A percentile compares a stretch with the other conserved stretches of the same genome.
Evolutionary conservation across 2,888 invertebrate species (phyloP).

Genomic region (Cactoblastis cactorum): DNA sequence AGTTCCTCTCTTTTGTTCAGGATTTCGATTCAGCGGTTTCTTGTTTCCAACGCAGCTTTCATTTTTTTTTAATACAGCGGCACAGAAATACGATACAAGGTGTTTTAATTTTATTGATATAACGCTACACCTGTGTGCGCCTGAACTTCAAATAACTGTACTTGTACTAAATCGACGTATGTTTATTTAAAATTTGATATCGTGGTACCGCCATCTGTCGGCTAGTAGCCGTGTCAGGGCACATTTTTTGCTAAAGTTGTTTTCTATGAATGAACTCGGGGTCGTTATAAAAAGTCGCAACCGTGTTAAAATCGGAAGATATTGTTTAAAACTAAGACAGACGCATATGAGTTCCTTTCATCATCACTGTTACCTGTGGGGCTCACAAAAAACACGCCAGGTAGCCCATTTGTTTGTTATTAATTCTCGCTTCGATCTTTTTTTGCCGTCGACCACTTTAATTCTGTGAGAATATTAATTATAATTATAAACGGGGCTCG

Average conservation of each 20-base stretch:
- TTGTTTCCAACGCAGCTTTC: conserved; percentile 68
- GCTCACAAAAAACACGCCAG: conserved; percentile 76
- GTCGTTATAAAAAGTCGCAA: conserved; percentile 65
- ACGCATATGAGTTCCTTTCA: conserved; percentile 72
- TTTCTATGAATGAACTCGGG: conserved; percentile 64
- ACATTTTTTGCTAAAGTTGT: conserved; percentile 43
- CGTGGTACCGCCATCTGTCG: conserved; percentile 55
- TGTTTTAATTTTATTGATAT: conserved; percentile 30
- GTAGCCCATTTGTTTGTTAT: conserved; percentile 80
- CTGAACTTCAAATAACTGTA: conserved; percentile 9
- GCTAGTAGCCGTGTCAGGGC: conserved; percentile 45
- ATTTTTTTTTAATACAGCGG: conserved; percentile 20
- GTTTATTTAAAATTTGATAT: conserved; percentile 17
- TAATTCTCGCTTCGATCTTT: conserved; percentile 76
- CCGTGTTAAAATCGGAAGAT: conserved; percentile 71
- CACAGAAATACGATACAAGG: conserved; percentile 54
- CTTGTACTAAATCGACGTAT: conserved; percentile 2
- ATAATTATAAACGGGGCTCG: conserved; percentile 76
- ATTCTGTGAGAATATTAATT: conserved; percentile 79
- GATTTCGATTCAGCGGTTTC: conserved; percentile 69
- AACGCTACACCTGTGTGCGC: conserved; percentile 20
- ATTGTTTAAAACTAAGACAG: conserved; percentile 76
- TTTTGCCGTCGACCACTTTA: conserved; percentile 72
- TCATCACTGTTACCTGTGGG: conserved; percentile 71
- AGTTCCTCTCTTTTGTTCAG: conserved; percentile 75